Conservation (phyloP, 1,140 invertebrate genomes). For the Drosophila bifasciata region DNA sequence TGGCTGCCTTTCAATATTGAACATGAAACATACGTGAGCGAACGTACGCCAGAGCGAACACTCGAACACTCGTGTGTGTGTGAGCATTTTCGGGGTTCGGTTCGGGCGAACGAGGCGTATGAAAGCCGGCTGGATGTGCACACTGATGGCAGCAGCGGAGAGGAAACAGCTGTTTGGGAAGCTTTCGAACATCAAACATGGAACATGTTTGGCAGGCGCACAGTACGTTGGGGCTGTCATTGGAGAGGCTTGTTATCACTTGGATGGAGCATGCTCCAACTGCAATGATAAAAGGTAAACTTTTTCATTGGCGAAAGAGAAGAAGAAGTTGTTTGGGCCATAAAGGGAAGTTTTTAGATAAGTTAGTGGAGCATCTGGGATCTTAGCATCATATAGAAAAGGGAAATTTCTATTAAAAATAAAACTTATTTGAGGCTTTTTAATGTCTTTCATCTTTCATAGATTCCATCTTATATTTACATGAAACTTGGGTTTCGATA, state of each 20-base stretch:
- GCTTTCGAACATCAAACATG: neutral
- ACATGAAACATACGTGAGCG: neutral
- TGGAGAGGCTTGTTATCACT: constrained; percentile 12
- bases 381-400: no score
- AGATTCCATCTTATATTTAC: no score
- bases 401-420: no score
- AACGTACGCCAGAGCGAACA: constrained; percentile 9
- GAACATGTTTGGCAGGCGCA: constrained; percentile 18
- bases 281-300: neutral
- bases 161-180: constrained; percentile 20
- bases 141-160: neutral
- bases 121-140: no score
- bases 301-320: no score
- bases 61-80: no score
- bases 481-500: no score
- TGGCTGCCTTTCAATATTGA: constrained; percentile 43
- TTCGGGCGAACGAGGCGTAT: neutral
- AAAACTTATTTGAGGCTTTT: no score
- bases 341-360: no score
- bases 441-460: no score
- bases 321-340: no score
- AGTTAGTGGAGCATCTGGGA: no score
- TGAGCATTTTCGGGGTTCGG: neutral
- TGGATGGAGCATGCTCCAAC: neutral
- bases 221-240: constrained; percentile 4